Conservation (phyloP, 2,888 invertebrate genomes). For the Diploptera punctata region DNA sequence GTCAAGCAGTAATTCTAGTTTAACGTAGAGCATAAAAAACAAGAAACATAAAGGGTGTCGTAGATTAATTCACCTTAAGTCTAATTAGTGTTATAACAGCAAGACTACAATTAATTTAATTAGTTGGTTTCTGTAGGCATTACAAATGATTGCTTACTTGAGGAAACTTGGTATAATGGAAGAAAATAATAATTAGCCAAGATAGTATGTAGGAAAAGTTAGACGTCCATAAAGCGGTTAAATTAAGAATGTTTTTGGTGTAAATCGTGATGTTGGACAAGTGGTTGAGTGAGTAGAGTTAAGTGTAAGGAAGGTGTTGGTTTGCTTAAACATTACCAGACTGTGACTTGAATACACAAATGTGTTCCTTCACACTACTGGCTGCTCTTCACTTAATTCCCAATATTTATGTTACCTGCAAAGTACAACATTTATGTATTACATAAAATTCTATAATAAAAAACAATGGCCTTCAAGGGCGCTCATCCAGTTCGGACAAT, state of each 20-base stretch:
- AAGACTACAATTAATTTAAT: slow-evolving; percentile 9
- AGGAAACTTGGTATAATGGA: neutral
- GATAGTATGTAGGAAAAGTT: neutral
- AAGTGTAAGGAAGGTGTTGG: neutral
- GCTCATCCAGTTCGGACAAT: too few species aligned
- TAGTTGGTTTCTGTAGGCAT: neutral
- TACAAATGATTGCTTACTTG: neutral
- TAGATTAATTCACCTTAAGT: too few species aligned
- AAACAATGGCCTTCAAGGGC: too few species aligned
- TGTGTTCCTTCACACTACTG: too few species aligned
- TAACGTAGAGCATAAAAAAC: too few species aligned
- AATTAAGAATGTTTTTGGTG: too few species aligned
- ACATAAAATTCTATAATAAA: too few species aligned
- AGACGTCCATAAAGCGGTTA: neutral
- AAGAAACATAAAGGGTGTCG: neutral
- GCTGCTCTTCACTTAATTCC: too few species aligned
- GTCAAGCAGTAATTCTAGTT: too few species aligned
- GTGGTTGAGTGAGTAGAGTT: too few species aligned
- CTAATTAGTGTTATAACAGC: neutral
- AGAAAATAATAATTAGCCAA: neutral
- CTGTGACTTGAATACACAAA: neutral
- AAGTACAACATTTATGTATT: too few species aligned
- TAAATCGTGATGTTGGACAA: neutral
- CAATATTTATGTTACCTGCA: too few species aligned
- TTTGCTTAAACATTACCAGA: neutral